Evolutionary conservation across 2,888 invertebrate genomes (phyloP).

Genomic region (Habroteleia sp.): DNA sequence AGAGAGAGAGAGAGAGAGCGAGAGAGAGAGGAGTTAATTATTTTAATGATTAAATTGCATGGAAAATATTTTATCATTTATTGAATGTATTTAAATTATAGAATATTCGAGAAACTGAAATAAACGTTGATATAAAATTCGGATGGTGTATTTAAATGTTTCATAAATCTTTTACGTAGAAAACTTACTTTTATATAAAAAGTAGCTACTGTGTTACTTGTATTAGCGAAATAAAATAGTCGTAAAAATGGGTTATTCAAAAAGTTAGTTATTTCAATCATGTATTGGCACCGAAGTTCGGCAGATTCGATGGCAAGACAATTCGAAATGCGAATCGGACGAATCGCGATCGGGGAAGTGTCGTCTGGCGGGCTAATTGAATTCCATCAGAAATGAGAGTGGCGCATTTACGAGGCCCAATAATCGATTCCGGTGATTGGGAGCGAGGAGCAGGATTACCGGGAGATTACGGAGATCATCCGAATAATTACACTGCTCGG

Average conservation of each 20-base stretch:
- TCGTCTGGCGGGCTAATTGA: slow-evolving; percentile 62
- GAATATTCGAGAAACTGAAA: no score
- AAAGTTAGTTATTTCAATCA: slow-evolving; percentile 31
- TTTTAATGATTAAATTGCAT: no score
- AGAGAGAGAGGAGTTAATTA: no score
- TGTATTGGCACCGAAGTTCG: slow-evolving; percentile 12
- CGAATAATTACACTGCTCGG: slow-evolving; percentile 77
- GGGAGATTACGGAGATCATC: slow-evolving; percentile 77
- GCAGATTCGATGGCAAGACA: slow-evolving; percentile 29
- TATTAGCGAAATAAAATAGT: slow-evolving; percentile 10
- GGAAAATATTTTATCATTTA: no score
- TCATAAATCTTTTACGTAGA: no score
- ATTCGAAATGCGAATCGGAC: slow-evolving; percentile 44
- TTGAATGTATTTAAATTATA: no score
- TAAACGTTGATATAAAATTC: no score
- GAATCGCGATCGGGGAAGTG: slow-evolving; percentile 48
- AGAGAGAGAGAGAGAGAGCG: no score
- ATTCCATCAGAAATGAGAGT: slow-evolving; percentile 65
- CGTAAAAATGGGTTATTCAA: slow-evolving; percentile 6
- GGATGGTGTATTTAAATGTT: no score
- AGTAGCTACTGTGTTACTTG: no score
- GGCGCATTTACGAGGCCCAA: slow-evolving; percentile 58
- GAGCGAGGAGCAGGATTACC: slow-evolving; percentile 68
- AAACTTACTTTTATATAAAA: no score
- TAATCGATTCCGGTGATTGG: slow-evolving; percentile 75